Evolutionary conservation across 1,140 invertebrate genomes (phyloP), one percentile per base, ranked within the genome.

Genomic region (Cylas formicarius): DNA sequence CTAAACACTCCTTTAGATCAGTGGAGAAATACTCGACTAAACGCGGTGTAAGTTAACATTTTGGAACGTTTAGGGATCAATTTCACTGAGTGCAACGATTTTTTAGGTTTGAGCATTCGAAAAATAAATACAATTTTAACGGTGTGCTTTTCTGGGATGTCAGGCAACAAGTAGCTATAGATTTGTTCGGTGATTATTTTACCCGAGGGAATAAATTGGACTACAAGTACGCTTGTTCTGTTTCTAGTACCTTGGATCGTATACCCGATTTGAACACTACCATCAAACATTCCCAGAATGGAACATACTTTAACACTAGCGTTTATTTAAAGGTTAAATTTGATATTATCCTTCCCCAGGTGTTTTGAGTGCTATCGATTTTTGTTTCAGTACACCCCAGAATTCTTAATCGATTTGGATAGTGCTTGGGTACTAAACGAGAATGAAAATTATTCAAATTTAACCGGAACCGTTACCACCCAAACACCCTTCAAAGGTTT

Each of bases 1-100:
- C 52, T 86, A 7, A 62, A 73, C 1, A 86, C 82, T 1, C 84
- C 84, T 0, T 84, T 86, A 53, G 67, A 75, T 3, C 75, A 78
- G n/a, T 86, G 83, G 82, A 73, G 68, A 37, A 75, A 74, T 23
- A 84, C 81, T 13, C 76, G 74, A 13, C 65, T 86, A 0, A 72
- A 74, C 50, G 63, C 73, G 27, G 74, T 72, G 80, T 82, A 60
- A 69, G 60, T 44, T n/a, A n/a, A n/a, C n/a, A n/a, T n/a, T n/a
- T n/a, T n/a, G n/a, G n/a, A n/a, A n/a, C n/a, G n/a, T n/a, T n/a
- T n/a, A n/a, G n/a, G n/a, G n/a, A n/a, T n/a, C n/a, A n/a, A n/a
- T n/a, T n/a, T n/a, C n/a, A n/a, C 32, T 14, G 16, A 21, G 7
- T 26, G 3, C 14, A 8, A 35, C 39, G 24, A 42, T 10, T 52